A percentile compares a stretch with the other conserved stretches of the same genome.
Conservation (phyloP, 2,888 invertebrate genomes). For the Mesorhabditis sp. region DNA sequence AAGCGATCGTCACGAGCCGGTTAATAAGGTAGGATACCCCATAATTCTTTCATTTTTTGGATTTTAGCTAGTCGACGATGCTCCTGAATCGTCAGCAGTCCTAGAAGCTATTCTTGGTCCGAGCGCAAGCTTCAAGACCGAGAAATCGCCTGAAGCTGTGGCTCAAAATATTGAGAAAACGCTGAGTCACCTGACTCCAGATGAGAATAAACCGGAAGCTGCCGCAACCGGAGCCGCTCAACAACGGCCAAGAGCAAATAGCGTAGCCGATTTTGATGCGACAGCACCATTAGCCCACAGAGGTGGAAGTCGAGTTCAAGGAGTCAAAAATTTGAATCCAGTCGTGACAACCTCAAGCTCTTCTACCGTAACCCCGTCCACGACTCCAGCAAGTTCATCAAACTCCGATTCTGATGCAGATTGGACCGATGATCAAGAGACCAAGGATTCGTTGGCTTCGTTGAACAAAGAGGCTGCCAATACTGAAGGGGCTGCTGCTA, state of each 20-base stretch:
- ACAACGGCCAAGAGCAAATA: too few relatives aligned
- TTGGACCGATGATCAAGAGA: neutral
- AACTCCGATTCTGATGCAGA: neutral
- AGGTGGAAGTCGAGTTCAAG: too few relatives aligned
- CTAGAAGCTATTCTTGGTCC: slow-evolving; percentile 3
- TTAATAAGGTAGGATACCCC: neutral
- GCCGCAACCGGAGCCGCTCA: too few relatives aligned
- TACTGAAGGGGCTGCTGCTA: neutral
- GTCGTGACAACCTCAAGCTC: neutral
- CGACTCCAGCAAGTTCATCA: slow-evolving; percentile 3
- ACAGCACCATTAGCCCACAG: too few relatives aligned
- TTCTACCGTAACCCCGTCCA: neutral
- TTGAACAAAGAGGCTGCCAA: neutral
- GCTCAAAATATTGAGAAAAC: neutral
- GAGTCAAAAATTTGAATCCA: neutral
- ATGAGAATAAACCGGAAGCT: too few relatives aligned
- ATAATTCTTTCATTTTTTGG: too few relatives aligned
- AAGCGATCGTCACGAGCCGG: neutral
- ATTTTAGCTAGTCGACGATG: neutral
- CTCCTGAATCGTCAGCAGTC: neutral
- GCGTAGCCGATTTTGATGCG: too few relatives aligned
- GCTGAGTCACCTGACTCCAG: neutral
- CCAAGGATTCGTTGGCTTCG: neutral
- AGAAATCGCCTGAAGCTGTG: neutral
- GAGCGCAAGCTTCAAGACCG: neutral